Conservation (phyloP, 92 coral and sea anemone genomes). For the Chrysogorgia sp. region DNA sequence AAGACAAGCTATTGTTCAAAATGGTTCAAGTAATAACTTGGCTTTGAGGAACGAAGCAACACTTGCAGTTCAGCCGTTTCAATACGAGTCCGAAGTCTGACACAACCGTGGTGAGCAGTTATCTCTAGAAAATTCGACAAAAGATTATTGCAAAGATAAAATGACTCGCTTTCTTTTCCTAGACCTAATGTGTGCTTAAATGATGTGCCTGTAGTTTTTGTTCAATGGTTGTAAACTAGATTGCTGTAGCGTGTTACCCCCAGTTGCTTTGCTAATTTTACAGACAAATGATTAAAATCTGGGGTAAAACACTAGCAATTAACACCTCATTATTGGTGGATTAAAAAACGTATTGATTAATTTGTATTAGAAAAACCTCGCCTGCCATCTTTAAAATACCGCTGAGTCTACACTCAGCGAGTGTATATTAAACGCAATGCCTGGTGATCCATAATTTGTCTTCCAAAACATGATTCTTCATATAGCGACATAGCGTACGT, state of each 20-base stretch:
- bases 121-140: not conserved
- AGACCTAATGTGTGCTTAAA: not conserved
- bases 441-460: too few species aligned
- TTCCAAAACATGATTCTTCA: too few species aligned
- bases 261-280: constrained; percentile 16
- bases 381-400: not conserved
- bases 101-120: not conserved
- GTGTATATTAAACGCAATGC: too few species aligned
- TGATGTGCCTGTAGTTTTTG: not conserved
- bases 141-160: constrained; percentile 3
- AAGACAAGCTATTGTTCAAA: constrained; percentile 16
- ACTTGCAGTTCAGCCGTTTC: not conserved
- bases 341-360: constrained; percentile 38
- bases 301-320: constrained; percentile 30
- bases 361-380: constrained; percentile 15
- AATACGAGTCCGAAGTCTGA: constrained; percentile 20
- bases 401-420: not conserved
- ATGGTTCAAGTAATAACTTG: constrained; percentile 31
- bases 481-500: too few species aligned
- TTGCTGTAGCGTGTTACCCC: constrained; percentile 32
- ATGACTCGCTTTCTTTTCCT: constrained; percentile 16
- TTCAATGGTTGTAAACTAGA: not conserved
- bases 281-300: constrained; percentile 40
- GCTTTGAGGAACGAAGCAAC: constrained; percentile 36
- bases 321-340: constrained; percentile 40